Evolutionary conservation across 2,888 invertebrate species (phyloP).

Genomic region (Tenodera sinensis): DNA sequence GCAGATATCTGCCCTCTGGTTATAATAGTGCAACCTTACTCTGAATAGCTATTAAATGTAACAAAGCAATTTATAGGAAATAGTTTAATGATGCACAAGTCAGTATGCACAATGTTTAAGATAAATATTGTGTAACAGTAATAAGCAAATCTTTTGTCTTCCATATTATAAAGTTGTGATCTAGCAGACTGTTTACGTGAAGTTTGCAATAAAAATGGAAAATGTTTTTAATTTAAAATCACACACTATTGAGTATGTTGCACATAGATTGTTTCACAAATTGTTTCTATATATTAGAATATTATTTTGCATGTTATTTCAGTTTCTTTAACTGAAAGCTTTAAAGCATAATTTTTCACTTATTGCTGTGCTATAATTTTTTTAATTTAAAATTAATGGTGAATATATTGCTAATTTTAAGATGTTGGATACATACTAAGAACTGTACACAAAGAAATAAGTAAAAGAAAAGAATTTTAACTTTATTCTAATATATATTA

Average conservation of each 20-base stretch:
- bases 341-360: too few species aligned
- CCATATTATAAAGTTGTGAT: background rate
- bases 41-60: background rate
- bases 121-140: background rate
- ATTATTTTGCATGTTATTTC: background rate
- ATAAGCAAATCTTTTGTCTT: background rate
- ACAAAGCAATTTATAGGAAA: background rate
- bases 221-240: background rate
- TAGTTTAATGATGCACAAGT: background rate
- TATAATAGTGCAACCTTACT: background rate
- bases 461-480: too few species aligned
- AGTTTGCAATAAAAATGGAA: background rate
- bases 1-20: too few species aligned
- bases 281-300: background rate
- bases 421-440: too few species aligned
- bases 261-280: background rate
- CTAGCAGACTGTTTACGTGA: background rate
- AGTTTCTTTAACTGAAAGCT: too few species aligned
- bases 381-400: too few species aligned
- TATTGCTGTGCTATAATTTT: too few species aligned
- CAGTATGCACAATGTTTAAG: background rate
- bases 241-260: background rate
- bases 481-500: too few species aligned
- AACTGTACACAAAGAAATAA: too few species aligned
- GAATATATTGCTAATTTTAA: too few species aligned